phyloP scores from a whole-genome alignment of 2,113 vertebrate genomes.

The Vulpes ferrilata region DNA sequence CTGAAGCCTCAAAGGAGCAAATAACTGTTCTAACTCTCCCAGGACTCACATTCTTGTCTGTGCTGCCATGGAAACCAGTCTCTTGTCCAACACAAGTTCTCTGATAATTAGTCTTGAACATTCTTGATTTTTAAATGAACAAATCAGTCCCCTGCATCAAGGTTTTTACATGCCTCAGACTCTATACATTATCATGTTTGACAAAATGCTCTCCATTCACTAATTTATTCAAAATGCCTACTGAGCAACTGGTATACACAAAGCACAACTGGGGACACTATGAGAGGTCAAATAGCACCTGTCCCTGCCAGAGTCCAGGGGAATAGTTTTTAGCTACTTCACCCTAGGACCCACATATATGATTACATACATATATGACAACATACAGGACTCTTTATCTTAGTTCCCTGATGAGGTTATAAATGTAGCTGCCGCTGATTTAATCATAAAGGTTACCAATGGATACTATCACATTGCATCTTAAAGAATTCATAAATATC shows the following conservation, averaged over 20 bases:
- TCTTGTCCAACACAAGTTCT: conserved; percentile 76
- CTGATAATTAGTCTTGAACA: conserved; percentile 79
- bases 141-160: conserved; percentile 65
- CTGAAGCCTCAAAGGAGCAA: conserved; percentile 72
- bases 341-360: no score
- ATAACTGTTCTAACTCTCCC: conserved; percentile 77
- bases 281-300: background rate
- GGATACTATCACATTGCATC: background rate
- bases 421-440: background rate
- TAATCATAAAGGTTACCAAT: background rate
- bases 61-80: conserved; percentile 78
- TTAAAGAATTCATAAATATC: conserved; percentile 16
- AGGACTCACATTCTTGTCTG: conserved; percentile 72
- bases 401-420: background rate
- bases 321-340: background rate
- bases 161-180: conserved; percentile 30
- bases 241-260: background rate
- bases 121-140: conserved; percentile 74
- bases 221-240: conserved; percentile 27
- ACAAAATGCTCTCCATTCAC: conserved; percentile 27
- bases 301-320: background rate
- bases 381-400: background rate
- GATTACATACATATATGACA: background rate
- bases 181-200: background rate
- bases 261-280: background rate